Percentiles rank a stretch among this genome's conserved stretches.
These are phyloP conservation scores for Aricia agestis DNA, from an alignment of 1,140 invertebrate species.

Conservation along the genomic window DNA sequence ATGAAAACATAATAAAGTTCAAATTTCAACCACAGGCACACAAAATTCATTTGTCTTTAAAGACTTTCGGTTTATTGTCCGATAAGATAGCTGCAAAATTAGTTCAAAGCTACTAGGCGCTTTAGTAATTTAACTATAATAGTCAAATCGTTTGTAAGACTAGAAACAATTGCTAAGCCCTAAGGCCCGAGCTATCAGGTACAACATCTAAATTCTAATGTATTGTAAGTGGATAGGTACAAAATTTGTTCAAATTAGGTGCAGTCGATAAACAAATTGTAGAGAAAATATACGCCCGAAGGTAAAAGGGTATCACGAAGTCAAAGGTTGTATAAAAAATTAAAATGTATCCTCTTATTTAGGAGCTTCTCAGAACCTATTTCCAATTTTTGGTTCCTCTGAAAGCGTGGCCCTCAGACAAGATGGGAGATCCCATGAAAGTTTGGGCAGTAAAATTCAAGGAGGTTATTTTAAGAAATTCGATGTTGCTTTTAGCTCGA, in stretches of 20 bases:
- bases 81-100: constrained; percentile 9
- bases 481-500: too few relatives aligned
- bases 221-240: not conserved
- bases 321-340: too few relatives aligned
- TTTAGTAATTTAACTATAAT: not conserved
- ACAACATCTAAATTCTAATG: not conserved
- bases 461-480: too few relatives aligned
- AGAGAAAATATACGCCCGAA: not conserved
- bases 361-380: too few relatives aligned
- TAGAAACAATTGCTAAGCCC: not conserved
- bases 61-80: not conserved
- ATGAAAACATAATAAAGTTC: not conserved
- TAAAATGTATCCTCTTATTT: too few relatives aligned
- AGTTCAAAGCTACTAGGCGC: not conserved
- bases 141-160: not conserved
- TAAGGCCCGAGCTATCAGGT: not conserved
- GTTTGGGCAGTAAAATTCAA: too few relatives aligned
- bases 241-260: not conserved
- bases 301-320: not conserved
- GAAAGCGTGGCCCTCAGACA: too few relatives aligned
- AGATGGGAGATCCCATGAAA: too few relatives aligned
- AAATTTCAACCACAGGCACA: not conserved
- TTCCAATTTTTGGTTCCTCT: too few relatives aligned
- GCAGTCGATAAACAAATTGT: not conserved
- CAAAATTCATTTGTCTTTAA: not conserved